These are phyloP conservation scores for Rambutsinella grinnellia DNA, from an alignment of 2,888 invertebrate genomes.

Conservation along the genomic window DNA sequence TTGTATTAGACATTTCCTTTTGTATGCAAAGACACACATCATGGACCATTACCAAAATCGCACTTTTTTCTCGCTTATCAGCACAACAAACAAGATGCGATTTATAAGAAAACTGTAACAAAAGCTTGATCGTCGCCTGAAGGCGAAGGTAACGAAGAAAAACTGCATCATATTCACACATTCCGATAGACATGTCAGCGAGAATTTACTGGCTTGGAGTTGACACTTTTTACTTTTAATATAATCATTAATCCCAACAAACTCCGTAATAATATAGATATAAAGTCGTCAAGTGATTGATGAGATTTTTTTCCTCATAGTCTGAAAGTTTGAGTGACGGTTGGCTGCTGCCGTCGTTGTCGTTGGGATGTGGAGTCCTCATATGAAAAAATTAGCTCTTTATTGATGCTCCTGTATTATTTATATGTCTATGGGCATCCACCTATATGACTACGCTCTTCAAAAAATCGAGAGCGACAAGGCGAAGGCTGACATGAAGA, in stretches of 20 bases:
- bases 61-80: background rate
- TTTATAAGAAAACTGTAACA: background rate
- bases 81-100: background rate
- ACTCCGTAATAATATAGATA: background rate
- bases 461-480: constrained; percentile 49
- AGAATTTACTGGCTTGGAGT: background rate
- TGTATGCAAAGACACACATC: constrained; percentile 6
- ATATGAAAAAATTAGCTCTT: background rate
- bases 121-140: background rate
- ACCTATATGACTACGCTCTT: background rate
- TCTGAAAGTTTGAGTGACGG: background rate
- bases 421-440: background rate
- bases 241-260: constrained; percentile 19
- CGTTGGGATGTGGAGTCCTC: background rate
- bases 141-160: constrained; percentile 17
- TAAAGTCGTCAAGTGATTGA: constrained; percentile 35
- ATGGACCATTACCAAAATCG: background rate
- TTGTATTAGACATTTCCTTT: constrained; percentile 13
- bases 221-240: constrained; percentile 1
- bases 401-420: background rate
- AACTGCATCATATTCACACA: background rate
- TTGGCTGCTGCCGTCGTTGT: background rate
- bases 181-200: background rate
- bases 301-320: constrained; percentile 32
- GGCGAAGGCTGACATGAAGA: constrained; percentile 50